These are phyloP conservation scores for Trichogramma dendrolimi DNA, from an alignment of 2,888 invertebrate genomes.

Conservation along the genomic window DNA sequence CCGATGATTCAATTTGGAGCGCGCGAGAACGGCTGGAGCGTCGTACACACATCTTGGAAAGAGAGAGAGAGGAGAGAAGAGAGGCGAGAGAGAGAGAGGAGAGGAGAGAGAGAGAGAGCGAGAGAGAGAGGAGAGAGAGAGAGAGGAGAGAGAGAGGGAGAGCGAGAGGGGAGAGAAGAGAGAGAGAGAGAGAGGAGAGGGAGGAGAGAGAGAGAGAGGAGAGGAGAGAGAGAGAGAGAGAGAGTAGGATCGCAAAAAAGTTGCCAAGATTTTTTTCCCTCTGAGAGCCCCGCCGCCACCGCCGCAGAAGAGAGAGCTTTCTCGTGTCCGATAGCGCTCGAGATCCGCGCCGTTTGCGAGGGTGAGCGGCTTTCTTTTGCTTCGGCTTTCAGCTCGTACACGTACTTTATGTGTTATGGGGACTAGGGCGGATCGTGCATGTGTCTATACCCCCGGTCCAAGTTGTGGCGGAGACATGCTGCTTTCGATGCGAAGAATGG, in stretches of 20 bases:
- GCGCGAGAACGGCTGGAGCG: constrained; percentile 8
- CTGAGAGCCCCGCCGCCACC: constrained; percentile 12
- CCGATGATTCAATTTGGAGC: not conserved
- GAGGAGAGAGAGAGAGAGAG: too few relatives aligned
- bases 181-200: not conserved
- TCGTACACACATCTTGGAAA: too few relatives aligned
- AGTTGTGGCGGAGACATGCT: too few relatives aligned
- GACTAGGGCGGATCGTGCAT: too few relatives aligned
- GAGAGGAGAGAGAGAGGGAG: too few relatives aligned
- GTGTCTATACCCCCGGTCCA: constrained; percentile 12
- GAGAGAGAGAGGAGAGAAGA: not conserved
- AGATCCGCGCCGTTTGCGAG: constrained; percentile 32
- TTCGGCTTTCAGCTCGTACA: not conserved
- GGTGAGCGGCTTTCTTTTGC: constrained; percentile 19
- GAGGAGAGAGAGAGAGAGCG: not conserved
- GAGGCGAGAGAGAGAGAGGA: not conserved
- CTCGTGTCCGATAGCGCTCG: constrained; percentile 43
- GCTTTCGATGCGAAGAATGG: too few relatives aligned
- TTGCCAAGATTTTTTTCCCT: not conserved
- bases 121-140: too few relatives aligned
- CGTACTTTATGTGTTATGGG: too few relatives aligned
- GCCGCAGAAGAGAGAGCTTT: constrained; percentile 44
- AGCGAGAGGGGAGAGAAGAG: not conserved
- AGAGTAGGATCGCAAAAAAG: not conserved
- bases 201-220: not conserved